Percentiles rank a stretch among this genome's conserved stretches.
Conservation (phyloP, 2,797 vertebrate genomes). For the Rhinatrema bivittatum region DNA sequence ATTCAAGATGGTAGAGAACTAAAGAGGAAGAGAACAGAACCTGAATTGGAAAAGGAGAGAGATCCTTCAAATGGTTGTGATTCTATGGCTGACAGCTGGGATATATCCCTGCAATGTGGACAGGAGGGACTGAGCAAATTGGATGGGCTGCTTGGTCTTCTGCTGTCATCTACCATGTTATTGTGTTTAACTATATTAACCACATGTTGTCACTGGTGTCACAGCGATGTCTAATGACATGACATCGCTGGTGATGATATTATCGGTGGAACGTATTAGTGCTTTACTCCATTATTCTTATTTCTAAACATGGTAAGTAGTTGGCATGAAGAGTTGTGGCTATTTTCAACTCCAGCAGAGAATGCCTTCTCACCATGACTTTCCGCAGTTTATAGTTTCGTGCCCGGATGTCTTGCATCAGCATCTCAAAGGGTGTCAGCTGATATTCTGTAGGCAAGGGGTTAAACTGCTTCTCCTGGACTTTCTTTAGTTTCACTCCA, state of each 20-base stretch:
- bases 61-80: background rate
- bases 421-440: conserved; percentile 95
- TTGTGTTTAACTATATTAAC: too few species aligned
- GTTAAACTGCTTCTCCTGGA: conserved; percentile 86
- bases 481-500: conserved; percentile 92
- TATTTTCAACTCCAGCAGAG: too few species aligned
- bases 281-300: too few species aligned
- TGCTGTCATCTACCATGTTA: too few species aligned
- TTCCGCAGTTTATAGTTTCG: conserved; percentile 89
- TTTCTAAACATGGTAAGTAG: too few species aligned
- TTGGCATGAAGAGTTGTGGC: too few species aligned
- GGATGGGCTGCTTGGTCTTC: background rate
- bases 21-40: background rate
- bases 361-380: conserved; percentile 81
- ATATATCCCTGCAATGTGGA: too few species aligned
- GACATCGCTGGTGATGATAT: too few species aligned
- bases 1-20: background rate
- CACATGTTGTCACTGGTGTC: too few species aligned
- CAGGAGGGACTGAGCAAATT: accelerated
- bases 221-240: too few species aligned
- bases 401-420: conserved; percentile 92
- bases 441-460: conserved; percentile 87
- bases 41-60: background rate
- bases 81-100: accelerated
- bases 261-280: too few species aligned